A percentile compares a stretch with the other conserved stretches of the same genome.
These are phyloP conservation scores for Limnephilus auricula DNA, from an alignment of 2,888 invertebrate genomes.

Conservation along the genomic window DNA sequence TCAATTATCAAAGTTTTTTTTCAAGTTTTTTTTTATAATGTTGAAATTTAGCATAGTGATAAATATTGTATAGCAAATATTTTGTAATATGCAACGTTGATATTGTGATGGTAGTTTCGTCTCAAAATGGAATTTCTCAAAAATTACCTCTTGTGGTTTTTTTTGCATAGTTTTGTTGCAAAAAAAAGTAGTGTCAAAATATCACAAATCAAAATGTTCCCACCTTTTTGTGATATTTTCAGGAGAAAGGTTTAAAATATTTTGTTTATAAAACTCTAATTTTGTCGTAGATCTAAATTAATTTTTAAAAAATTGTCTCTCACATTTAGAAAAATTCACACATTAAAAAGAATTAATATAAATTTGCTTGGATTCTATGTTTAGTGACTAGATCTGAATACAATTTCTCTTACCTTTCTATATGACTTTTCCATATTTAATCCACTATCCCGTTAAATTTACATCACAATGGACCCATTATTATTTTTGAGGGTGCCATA, in stretches of 20 bases:
- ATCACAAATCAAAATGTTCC: neutral
- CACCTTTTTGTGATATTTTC: neutral
- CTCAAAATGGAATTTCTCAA: constrained; percentile 11
- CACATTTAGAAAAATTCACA: no score
- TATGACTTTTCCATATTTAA: no score
- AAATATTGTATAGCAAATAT: neutral
- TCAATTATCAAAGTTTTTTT: neutral
- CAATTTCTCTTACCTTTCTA: no score
- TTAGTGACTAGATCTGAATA: no score
- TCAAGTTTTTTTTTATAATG: neutral
- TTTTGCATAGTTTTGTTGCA: neutral
- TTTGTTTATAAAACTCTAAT: neutral
- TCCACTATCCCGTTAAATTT: no score
- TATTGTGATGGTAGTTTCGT: neutral
- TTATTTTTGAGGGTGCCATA: no score
- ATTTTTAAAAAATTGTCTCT: no score
- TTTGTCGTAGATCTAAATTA: no score
- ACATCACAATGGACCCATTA: no score
- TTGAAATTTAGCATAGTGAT: constrained; percentile 26
- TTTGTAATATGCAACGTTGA: neutral
- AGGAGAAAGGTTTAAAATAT: constrained; percentile 16
- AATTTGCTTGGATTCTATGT: no score
- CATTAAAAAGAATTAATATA: no score
- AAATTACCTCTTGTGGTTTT: constrained; percentile 33
- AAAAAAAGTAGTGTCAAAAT: neutral